These are phyloP conservation scores for Boleophthalmus pectinirostris DNA, from an alignment of 2,113 vertebrate genomes.

Conservation along the genomic window DNA sequence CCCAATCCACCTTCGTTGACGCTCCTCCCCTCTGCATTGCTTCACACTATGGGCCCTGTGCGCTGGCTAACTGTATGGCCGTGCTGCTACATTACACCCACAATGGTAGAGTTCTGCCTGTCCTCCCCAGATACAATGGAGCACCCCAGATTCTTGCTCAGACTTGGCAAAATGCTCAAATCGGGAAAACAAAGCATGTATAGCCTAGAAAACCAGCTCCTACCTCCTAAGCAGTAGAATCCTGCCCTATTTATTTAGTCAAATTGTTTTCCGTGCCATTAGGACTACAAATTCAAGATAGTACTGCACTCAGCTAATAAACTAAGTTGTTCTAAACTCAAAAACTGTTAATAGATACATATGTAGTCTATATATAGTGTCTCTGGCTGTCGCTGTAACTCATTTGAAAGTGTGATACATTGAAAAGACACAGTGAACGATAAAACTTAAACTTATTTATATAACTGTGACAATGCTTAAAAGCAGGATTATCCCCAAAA, in stretches of 20 bases:
- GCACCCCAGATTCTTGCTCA: conserved; percentile 70
- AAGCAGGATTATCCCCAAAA: neutral
- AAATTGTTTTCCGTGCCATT: neutral
- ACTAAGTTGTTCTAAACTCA: neutral
- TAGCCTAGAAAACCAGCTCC: conserved; percentile 66
- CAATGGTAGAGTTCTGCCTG: conserved; percentile 63
- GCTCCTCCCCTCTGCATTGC: conserved; percentile 32
- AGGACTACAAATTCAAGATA: neutral
- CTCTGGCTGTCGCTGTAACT: too few species aligned
- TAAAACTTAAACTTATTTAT: neutral
- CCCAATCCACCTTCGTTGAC: conserved; percentile 47
- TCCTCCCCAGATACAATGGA: conserved; percentile 63
- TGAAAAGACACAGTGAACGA: neutral
- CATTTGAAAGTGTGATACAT: too few species aligned
- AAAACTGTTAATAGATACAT: neutral
- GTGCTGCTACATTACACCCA: conserved; percentile 62
- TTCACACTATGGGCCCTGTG: conserved; percentile 34
- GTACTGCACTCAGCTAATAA: neutral
- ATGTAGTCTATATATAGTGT: too few species aligned
- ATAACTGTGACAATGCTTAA: neutral
- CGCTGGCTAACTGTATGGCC: conserved; percentile 37
- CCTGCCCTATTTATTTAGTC: conserved; percentile 53
- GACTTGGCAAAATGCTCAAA: conserved; percentile 66
- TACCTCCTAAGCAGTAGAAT: conserved; percentile 62
- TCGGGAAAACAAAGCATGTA: conserved; percentile 65